These are phyloP conservation scores for Eueremaeus valkanovi DNA, from an alignment of 2,888 invertebrate species.

Conservation along the genomic window DNA sequence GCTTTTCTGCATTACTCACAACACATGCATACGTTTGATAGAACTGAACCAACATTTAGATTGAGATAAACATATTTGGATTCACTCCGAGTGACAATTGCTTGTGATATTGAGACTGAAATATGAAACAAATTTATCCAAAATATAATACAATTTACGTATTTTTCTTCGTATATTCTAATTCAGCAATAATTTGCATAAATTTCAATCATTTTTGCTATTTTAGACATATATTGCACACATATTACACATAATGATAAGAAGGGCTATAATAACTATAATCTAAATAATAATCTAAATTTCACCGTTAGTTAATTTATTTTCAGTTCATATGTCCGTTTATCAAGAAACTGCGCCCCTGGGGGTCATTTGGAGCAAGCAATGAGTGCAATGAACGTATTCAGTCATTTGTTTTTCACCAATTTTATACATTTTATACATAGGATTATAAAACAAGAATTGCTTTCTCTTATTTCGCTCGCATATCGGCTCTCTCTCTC, in stretches of 20 bases:
- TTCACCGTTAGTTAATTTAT: not conserved
- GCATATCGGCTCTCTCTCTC: not conserved
- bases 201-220: too few species aligned
- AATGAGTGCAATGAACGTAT: not conserved
- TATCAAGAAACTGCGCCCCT: conserved; percentile 4
- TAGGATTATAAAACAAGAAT: conserved; percentile 21
- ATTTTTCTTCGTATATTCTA: not conserved
- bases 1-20: not conserved
- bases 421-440: conserved; percentile 6
- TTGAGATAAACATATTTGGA: not conserved
- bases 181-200: not conserved
- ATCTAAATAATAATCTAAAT: not conserved
- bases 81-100: too few species aligned
- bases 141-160: not conserved
- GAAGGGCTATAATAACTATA: too few species aligned
- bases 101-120: too few species aligned
- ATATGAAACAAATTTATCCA: too few species aligned
- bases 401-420: conserved; percentile 6
- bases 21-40: too few species aligned
- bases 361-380: conserved; percentile 6
- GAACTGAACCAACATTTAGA: not conserved
- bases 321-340: conserved; percentile 27
- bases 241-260: too few species aligned
- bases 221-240: too few species aligned
- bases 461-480: conserved; percentile 2